Evolutionary conservation across 2,113 vertebrate genomes (phyloP), one percentile per base, ranked within the genome.

Genomic region (Chionodraco myersi): DNA sequence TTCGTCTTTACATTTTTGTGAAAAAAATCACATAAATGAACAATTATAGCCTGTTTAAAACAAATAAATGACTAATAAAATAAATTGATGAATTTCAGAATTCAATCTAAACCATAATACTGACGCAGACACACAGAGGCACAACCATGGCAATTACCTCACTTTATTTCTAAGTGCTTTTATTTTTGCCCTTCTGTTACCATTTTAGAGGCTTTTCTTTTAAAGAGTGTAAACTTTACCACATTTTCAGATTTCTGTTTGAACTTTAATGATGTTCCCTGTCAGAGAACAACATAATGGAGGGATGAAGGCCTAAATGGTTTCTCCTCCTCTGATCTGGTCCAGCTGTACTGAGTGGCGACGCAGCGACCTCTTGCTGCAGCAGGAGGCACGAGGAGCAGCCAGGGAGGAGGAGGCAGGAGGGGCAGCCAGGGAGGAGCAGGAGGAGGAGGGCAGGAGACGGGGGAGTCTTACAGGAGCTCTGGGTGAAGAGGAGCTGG

Each of bases 271-370:
- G 4, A 6, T 30, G 18, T 56, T 16, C 21, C 47, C 6, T 36
- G 10, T 60, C 70, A 23, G 47, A 52, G 13, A 54, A 26, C 10
- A n/a, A 54, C 34, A 45, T 13, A 0, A n/a, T 47, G 7, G 52
- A 49, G 56, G 18, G 57, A 48, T 15, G 34, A 57, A 41, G 16
- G 30, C 69, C 62, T 47, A 56, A 64, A 23, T 68, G 30, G 30
- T 75, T 67, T 53, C 9, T 58, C 53, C 51, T 49, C 74, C 51
- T 74, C 70, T 45, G 6, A 79, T 77, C 78, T 77, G 79, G 56
- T 91, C 87, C 1, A 88, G 75, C 70, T 93, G 91, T 13, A 79
- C 64, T 0, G 88, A 92, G 79, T 92, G 91, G 47, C 75, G 83
- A 9, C 82, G 71, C 45, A 4, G 56, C 6, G 64, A 14, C 73